Percentiles rank a stretch among this genome's conserved stretches.
phyloP scores from a whole-genome alignment of 2,113 vertebrate genomes.

The Actenoides hombroni region DNA sequence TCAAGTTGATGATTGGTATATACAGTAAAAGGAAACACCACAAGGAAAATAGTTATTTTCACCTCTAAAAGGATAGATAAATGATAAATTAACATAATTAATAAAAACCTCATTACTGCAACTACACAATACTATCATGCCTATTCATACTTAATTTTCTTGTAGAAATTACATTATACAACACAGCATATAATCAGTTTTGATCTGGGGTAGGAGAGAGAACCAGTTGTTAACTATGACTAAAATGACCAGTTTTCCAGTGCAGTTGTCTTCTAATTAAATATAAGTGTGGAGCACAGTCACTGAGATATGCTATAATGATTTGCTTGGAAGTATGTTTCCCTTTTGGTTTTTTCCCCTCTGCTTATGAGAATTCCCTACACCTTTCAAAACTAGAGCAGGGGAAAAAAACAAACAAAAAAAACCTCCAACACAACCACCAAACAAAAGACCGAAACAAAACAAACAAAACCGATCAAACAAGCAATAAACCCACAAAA shows the following conservation, averaged over 20 bases:
- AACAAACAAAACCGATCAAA: background rate
- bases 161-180: slow-evolving; percentile 32
- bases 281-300: slow-evolving; percentile 16
- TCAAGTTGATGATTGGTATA: background rate
- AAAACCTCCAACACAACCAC: too few species aligned
- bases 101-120: slow-evolving; percentile 28
- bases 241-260: slow-evolving; percentile 48
- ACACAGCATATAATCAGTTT: background rate
- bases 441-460: background rate
- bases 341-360: background rate
- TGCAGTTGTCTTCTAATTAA: slow-evolving; percentile 53
- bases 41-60: slow-evolving; percentile 13
- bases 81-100: slow-evolving; percentile 14
- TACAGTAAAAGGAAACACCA: background rate
- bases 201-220: background rate
- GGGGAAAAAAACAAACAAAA: background rate
- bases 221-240: slow-evolving; percentile 21
- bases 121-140: background rate
- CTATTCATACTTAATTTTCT: slow-evolving; percentile 10
- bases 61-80: background rate
- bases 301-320: slow-evolving; percentile 17
- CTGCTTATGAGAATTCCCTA: background rate
- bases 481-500: background rate
- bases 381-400: slow-evolving; percentile 11
- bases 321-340: slow-evolving; percentile 30